phyloP scores from a whole-genome alignment of 2,113 vertebrate species.

The Mastomys coucha region DNA sequence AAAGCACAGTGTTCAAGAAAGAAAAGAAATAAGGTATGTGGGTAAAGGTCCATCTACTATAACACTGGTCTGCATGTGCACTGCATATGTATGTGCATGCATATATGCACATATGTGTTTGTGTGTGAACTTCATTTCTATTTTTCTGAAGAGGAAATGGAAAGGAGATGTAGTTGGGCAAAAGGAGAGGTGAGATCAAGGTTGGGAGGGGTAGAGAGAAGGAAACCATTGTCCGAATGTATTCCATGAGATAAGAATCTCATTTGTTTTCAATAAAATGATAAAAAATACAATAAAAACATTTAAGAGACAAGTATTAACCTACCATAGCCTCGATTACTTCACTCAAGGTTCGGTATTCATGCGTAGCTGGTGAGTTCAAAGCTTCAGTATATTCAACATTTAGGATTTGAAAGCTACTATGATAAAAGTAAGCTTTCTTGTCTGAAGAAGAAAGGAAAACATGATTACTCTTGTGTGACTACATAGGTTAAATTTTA shows the following conservation, averaged over 20 bases:
- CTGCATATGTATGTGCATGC: neutral
- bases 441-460: constrained; percentile 83
- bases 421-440: constrained; percentile 86
- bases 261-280: too few relatives aligned
- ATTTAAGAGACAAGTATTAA: constrained; percentile 41
- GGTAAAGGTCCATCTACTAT: neutral
- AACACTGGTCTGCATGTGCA: neutral
- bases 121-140: neutral
- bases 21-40: neutral
- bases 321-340: constrained; percentile 88
- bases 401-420: constrained; percentile 83
- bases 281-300: too few relatives aligned
- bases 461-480: neutral
- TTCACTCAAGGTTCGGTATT: constrained; percentile 83
- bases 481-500: constrained; percentile 8
- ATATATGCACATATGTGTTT: too few relatives aligned
- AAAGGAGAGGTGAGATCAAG: neutral
- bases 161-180: neutral
- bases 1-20: neutral
- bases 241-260: too few relatives aligned
- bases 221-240: too few relatives aligned
- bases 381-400: constrained; percentile 82
- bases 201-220: neutral
- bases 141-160: neutral
- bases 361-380: constrained; percentile 83